These are phyloP conservation scores for Myxocyprinus asiaticus DNA, from an alignment of 2,113 vertebrate species.

Conservation along the genomic window DNA sequence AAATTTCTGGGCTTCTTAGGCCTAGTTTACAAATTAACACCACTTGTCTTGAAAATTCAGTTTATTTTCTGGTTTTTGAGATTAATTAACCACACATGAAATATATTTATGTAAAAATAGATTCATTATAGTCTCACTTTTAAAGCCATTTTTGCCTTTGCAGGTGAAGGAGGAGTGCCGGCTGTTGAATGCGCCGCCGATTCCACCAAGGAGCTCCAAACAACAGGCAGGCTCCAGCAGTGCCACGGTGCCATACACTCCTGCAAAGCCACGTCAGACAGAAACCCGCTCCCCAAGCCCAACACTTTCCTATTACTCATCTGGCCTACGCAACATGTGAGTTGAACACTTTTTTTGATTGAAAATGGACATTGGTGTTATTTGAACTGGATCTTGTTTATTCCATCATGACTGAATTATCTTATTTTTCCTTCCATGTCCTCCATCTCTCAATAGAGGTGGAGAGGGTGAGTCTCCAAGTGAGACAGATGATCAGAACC, in stretches of 20 bases:
- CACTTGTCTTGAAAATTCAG: too few relatives aligned
- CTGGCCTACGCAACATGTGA: slow-evolving; percentile 96
- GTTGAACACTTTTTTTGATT: slow-evolving; percentile 55
- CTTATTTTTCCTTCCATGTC: not conserved
- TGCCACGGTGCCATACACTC: slow-evolving; percentile 75
- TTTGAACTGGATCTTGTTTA: not conserved
- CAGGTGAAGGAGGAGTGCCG: slow-evolving; percentile 98
- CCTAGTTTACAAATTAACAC: not conserved
- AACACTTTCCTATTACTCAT: slow-evolving; percentile 96
- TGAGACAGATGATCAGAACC: slow-evolving; percentile 74
- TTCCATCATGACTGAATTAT: not conserved
- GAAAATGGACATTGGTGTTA: too few relatives aligned
- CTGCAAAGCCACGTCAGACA: slow-evolving; percentile 81
- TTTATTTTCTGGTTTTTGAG: too few relatives aligned
- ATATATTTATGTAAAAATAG: too few relatives aligned
- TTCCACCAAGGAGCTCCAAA: slow-evolving; percentile 91
- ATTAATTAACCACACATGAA: too few relatives aligned
- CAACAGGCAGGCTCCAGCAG: slow-evolving; percentile 74
- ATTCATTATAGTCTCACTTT: too few relatives aligned
- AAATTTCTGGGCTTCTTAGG: not conserved
- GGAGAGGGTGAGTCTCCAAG: slow-evolving; percentile 74
- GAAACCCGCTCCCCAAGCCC: slow-evolving; percentile 94
- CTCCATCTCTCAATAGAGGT: slow-evolving; percentile 66
- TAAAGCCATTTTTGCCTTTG: too few relatives aligned
- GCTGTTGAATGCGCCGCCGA: slow-evolving; percentile 93